Percentiles rank a stretch among this genome's conserved stretches.
Conservation (phyloP, 1,140 invertebrate genomes). For the Halyomorpha halys region DNA sequence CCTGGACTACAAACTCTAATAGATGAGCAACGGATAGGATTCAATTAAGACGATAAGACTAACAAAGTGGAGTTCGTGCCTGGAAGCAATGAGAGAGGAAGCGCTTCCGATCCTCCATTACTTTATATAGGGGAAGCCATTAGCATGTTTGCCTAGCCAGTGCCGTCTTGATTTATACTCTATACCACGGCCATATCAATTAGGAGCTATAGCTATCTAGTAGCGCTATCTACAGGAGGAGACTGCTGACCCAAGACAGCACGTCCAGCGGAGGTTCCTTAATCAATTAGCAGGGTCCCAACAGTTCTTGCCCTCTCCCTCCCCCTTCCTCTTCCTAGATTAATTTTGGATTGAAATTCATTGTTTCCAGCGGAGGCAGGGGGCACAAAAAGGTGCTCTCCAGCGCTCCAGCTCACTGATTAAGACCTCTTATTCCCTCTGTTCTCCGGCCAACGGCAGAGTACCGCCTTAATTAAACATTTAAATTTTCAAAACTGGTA, state of each 20-base stretch:
- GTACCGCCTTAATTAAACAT: too few relatives aligned
- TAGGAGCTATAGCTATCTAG: neutral
- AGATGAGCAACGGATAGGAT: too few relatives aligned
- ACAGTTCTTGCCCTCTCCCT: neutral
- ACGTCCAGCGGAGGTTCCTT: neutral
- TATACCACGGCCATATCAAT: slow-evolving; percentile 12
- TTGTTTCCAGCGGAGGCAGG: neutral
- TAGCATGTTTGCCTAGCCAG: too few relatives aligned
- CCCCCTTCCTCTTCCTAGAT: slow-evolving; percentile 17
- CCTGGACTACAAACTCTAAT: too few relatives aligned
- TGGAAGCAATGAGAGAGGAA: too few relatives aligned
- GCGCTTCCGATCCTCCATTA: too few relatives aligned
- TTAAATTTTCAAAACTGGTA: too few relatives aligned
- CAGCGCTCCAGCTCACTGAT: neutral
- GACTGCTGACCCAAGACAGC: neutral
- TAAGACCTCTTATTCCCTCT: neutral
- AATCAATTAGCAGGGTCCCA: neutral
- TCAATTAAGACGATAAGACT: too few relatives aligned
- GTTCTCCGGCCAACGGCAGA: too few relatives aligned
- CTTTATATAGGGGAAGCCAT: too few relatives aligned
- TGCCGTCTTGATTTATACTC: neutral
- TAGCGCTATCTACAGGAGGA: neutral
- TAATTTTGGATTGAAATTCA: slow-evolving; percentile 26
- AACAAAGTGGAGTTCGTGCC: too few relatives aligned
- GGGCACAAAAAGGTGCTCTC: neutral